phyloP scores from a whole-genome alignment of 2,888 invertebrate species.

The Steinernema scapterisci region DNA sequence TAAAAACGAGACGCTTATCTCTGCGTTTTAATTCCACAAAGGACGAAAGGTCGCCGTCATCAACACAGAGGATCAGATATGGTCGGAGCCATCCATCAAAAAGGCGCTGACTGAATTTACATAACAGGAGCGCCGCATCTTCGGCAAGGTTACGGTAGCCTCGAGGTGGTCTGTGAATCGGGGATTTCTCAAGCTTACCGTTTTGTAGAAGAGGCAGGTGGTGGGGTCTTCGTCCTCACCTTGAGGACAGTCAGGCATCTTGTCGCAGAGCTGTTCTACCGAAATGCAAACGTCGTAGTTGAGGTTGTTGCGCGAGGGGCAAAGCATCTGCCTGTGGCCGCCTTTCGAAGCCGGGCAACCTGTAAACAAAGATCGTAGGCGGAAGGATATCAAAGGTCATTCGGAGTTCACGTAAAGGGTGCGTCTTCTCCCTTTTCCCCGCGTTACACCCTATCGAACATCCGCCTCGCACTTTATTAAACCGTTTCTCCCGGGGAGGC shows the following conservation, averaged over 20 bases:
- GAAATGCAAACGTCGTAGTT: slow-evolving; percentile 51
- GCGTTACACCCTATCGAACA: slow-evolving; percentile 12
- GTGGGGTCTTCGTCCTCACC: slow-evolving; percentile 51
- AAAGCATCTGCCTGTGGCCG: slow-evolving; percentile 49
- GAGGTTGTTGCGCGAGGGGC: slow-evolving; percentile 47
- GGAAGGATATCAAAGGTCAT: not conserved
- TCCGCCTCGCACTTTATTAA: slow-evolving; percentile 12
- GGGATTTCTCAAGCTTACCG: slow-evolving; percentile 37
- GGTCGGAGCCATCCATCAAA: slow-evolving; percentile 9
- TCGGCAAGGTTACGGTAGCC: not conserved
- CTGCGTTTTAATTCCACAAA: slow-evolving; percentile 3
- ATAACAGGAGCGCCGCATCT: not conserved
- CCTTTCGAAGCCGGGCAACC: slow-evolving; percentile 50
- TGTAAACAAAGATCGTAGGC: slow-evolving; percentile 34
- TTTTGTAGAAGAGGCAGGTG: slow-evolving; percentile 52
- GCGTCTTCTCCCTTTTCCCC: slow-evolving; percentile 8
- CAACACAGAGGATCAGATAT: not conserved
- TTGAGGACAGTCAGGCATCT: slow-evolving; percentile 45
- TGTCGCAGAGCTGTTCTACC: slow-evolving; percentile 49
- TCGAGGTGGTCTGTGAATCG: not conserved
- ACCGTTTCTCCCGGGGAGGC: not conserved
- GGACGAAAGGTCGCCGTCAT: not conserved
- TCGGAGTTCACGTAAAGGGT: slow-evolving; percentile 4
- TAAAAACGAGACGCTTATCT: slow-evolving; percentile 38
- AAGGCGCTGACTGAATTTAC: slow-evolving; percentile 24